These are phyloP conservation scores for Tenthredo livida DNA, from an alignment of 2,888 invertebrate genomes.

Conservation along the genomic window DNA sequence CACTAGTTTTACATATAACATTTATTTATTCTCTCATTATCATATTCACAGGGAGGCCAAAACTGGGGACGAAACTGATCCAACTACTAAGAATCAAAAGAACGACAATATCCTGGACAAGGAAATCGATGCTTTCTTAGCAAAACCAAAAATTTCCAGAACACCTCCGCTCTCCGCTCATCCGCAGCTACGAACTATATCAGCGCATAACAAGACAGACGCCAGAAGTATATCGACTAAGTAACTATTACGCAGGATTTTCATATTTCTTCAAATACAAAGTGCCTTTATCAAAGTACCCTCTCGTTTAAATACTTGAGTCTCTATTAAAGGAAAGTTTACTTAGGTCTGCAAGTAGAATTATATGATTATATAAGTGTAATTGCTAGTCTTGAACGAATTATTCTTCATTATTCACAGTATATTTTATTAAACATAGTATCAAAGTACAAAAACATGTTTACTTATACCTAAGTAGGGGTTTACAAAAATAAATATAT, in stretches of 20 bases:
- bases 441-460: slow-evolving; percentile 48
- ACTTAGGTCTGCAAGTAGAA: slow-evolving; percentile 57
- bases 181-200: slow-evolving; percentile 29
- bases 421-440: slow-evolving; percentile 47
- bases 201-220: slow-evolving; percentile 45
- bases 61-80: not conserved
- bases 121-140: slow-evolving; percentile 66
- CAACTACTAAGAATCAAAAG: slow-evolving; percentile 21
- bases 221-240: slow-evolving; percentile 33
- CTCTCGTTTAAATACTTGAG: not conserved
- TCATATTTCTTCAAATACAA: not conserved
- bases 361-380: slow-evolving; percentile 44
- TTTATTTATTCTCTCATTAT: not conserved
- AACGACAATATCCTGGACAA: slow-evolving; percentile 56
- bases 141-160: slow-evolving; percentile 71
- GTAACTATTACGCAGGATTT: not conserved
- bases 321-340: not conserved
- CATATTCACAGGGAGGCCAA: not conserved
- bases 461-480: slow-evolving; percentile 50
- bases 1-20: not conserved
- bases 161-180: slow-evolving; percentile 66
- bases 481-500: slow-evolving; percentile 55
- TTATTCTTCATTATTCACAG: slow-evolving; percentile 10
- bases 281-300: slow-evolving; percentile 11
- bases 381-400: not conserved